Evolutionary conservation across 1,140 invertebrate species (phyloP).

Genomic region (Delia radicum): DNA sequence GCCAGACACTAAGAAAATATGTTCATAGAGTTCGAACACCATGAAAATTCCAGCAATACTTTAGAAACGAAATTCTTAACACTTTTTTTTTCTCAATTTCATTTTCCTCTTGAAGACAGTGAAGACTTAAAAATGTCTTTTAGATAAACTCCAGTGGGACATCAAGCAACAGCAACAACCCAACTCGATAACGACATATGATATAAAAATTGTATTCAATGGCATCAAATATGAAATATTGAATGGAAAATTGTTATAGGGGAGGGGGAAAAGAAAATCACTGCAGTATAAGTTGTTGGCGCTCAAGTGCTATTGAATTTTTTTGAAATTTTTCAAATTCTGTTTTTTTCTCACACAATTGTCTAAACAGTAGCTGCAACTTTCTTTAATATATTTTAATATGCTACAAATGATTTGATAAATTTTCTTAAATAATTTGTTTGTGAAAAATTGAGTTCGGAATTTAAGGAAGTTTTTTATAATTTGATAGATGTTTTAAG

Average conservation of each 20-base stretch:
- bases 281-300: background rate
- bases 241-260: background rate
- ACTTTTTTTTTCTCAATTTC: background rate
- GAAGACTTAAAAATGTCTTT: background rate
- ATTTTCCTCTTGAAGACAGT: background rate
- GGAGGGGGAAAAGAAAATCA: background rate
- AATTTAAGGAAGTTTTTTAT: background rate
- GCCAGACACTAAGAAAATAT: background rate
- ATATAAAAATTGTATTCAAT: background rate
- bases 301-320: background rate
- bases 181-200: background rate
- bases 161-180: background rate
- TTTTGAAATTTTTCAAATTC: background rate
- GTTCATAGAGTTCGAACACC: background rate
- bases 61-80: background rate
- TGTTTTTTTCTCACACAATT: background rate
- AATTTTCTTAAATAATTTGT: background rate
- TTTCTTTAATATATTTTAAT: no score
- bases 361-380: background rate
- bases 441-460: background rate
- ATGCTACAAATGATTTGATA: background rate
- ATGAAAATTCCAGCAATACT: background rate
- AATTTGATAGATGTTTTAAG: background rate
- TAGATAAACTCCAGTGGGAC: background rate
- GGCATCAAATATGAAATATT: constrained; percentile 2